Evolutionary conservation across 2,888 invertebrate genomes (phyloP).

Genomic region (Tenthredo amoena): DNA sequence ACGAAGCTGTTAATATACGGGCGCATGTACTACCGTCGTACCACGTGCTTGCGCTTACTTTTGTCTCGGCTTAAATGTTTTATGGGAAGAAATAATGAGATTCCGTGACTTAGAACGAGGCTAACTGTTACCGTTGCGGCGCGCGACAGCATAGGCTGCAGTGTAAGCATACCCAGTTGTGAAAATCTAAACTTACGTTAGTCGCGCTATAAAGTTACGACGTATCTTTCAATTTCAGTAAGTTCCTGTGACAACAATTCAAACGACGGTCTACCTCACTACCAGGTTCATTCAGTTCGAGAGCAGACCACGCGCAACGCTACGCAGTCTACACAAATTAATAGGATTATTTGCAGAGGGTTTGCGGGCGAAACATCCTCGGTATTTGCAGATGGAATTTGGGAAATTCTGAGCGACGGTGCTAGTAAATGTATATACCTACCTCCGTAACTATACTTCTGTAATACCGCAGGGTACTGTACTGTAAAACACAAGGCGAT

Average conservation of each 20-base stretch:
- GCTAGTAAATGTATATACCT: not conserved
- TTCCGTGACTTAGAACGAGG: constrained; percentile 40
- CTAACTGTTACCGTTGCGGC: constrained; percentile 16
- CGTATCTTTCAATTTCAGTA: constrained; percentile 13
- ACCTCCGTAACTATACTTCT: not conserved
- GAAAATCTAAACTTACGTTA: not conserved
- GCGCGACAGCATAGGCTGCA: not conserved
- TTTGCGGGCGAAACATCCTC: constrained; percentile 2
- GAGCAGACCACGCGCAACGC: not conserved
- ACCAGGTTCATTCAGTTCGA: not conserved
- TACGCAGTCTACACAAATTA: constrained; percentile 18
- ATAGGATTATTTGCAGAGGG: constrained; percentile 33
- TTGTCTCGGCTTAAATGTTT: constrained; percentile 28
- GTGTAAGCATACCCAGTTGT: constrained; percentile 10
- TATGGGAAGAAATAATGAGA: constrained; percentile 36
- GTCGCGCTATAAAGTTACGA: not conserved
- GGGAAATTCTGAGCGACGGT: constrained; percentile 10
- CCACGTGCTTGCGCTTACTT: constrained; percentile 10
- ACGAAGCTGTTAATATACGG: constrained; percentile 17
- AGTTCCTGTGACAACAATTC: not conserved
- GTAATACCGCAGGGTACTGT: not conserved
- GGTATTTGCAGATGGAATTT: constrained; percentile 10
- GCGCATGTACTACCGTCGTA: not conserved
- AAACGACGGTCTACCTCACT: not conserved
- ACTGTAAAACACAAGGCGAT: constrained; percentile 25